These are phyloP conservation scores for Mesoligia furuncula DNA, from an alignment of 2,888 invertebrate genomes.

Conservation along the genomic window DNA sequence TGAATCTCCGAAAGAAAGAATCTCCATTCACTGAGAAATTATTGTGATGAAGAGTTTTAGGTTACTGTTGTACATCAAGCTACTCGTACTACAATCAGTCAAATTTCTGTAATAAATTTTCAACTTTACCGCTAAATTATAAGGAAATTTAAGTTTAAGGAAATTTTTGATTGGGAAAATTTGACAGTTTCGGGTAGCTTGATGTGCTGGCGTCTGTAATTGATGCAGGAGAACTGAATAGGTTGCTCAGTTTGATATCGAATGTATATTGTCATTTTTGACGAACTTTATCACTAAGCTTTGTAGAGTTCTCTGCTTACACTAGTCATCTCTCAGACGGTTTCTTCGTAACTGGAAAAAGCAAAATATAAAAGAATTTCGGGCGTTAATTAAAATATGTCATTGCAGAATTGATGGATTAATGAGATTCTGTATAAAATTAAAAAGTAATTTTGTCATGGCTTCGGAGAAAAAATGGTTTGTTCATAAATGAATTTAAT, in stretches of 20 bases:
- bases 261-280: not conserved
- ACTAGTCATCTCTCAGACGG: not conserved
- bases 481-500: not conserved
- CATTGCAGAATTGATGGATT: not conserved
- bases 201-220: too few species aligned
- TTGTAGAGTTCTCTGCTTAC: not conserved
- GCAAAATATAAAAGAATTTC: not conserved
- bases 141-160: too few species aligned
- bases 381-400: not conserved
- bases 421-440: conserved; percentile 3
- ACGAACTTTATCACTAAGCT: not conserved
- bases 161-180: too few species aligned
- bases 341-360: not conserved
- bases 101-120: too few species aligned
- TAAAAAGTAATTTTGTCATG: conserved; percentile 1
- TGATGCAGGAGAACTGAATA: not conserved
- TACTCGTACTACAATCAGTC: too few species aligned
- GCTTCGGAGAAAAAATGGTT: not conserved
- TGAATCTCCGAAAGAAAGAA: not conserved
- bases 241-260: not conserved
- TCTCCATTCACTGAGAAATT: not conserved
- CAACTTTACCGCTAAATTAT: too few species aligned
- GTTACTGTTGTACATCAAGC: not conserved
- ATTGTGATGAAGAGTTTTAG: not conserved
- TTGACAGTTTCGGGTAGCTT: too few species aligned